These are phyloP conservation scores for Poecilobothrus nobilitatus DNA, from an alignment of 2,888 invertebrate genomes.

Conservation along the genomic window DNA sequence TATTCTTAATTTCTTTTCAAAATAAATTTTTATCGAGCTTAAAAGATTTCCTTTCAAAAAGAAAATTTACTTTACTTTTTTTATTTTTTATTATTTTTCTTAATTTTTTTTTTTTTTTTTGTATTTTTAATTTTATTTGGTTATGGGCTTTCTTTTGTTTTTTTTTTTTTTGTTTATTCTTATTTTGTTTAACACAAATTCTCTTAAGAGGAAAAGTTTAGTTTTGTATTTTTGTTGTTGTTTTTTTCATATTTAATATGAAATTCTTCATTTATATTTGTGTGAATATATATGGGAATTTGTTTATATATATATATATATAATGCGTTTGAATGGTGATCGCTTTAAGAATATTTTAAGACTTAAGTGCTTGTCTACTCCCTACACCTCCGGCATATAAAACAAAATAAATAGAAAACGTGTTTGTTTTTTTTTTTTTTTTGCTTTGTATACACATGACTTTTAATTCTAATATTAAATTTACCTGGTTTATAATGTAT, in stretches of 20 bases:
- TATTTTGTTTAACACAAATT: background rate
- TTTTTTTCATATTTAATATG: background rate
- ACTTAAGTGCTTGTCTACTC: background rate
- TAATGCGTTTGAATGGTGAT: background rate
- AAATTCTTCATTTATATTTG: background rate
- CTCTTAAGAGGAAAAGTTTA: background rate
- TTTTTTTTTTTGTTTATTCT: background rate
- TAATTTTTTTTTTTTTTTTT: background rate
- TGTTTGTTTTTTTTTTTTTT: no score
- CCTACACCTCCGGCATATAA: no score
- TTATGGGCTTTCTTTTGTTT: background rate
- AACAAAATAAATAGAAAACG: no score
- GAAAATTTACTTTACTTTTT: background rate
- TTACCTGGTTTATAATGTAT: background rate
- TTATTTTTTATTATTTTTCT: background rate
- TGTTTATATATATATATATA: background rate
- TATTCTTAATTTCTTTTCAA: background rate
- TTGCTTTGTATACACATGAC: no score
- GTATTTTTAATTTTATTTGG: background rate
- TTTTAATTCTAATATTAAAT: constrained; percentile 6
- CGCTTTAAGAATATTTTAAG: background rate
- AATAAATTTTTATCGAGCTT: constrained; percentile 4
- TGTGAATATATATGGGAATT: background rate
- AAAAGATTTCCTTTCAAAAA: background rate
- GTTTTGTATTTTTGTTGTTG: no score